Evolutionary conservation across 64 coral and sea anemone genomes (phyloP).

Genomic region (Pachyseris speciosa): DNA sequence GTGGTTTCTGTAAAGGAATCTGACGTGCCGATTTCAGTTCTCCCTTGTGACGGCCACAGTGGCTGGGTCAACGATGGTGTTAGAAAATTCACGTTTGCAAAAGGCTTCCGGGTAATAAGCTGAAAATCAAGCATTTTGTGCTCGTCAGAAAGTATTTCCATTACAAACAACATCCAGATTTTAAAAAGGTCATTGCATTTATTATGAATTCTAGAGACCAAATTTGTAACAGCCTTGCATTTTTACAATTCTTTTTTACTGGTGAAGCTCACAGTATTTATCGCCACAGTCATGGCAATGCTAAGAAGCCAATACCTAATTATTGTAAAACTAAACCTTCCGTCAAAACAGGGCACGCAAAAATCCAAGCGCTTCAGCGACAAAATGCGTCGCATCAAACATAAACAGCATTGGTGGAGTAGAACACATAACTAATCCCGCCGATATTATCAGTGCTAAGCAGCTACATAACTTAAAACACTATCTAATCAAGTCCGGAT

Average conservation of each 20-base stretch:
- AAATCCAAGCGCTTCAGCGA: background rate
- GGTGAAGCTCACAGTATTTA: slow-evolving; percentile 19
- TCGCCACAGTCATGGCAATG: slow-evolving; percentile 16
- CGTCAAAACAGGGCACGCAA: slow-evolving; percentile 6
- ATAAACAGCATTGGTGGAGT: slow-evolving; percentile 36
- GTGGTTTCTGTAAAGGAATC: slow-evolving; percentile 12
- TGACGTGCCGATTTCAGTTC: slow-evolving; percentile 16
- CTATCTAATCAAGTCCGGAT: background rate
- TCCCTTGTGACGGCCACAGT: slow-evolving; percentile 39
- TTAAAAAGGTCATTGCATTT: slow-evolving; percentile 56
- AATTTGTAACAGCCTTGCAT: slow-evolving; percentile 44
- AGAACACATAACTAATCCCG: slow-evolving; percentile 4
- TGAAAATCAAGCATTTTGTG: slow-evolving; percentile 16
- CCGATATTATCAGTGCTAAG: slow-evolving; percentile 26
- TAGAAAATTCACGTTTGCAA: slow-evolving; percentile 28
- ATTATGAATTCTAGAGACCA: slow-evolving; percentile 25
- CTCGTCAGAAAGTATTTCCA: slow-evolving; percentile 46
- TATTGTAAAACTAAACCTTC: slow-evolving; percentile 58
- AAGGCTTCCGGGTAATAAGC: background rate
- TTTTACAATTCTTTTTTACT: slow-evolving; percentile 49
- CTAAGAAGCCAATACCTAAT: slow-evolving; percentile 21
- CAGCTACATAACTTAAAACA: slow-evolving; percentile 29
- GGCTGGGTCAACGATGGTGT: slow-evolving; percentile 48
- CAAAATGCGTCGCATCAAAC: slow-evolving; percentile 26
- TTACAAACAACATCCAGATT: slow-evolving; percentile 2